Base-by-base conservation (phyloP, 2,888 invertebrate species). In the Dioctria linearis region DNA sequence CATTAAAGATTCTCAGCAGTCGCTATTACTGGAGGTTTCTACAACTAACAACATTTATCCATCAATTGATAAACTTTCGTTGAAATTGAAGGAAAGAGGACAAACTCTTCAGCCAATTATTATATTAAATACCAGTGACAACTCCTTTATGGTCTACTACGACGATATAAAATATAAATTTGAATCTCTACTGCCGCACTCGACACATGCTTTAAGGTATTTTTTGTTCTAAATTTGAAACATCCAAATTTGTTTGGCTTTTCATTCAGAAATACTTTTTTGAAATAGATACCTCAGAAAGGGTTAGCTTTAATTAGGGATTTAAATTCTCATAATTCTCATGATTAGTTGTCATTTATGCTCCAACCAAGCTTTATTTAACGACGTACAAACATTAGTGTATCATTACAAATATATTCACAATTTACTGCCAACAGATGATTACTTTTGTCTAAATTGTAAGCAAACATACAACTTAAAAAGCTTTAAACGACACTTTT, bases 81-180 rank as follows among this genome's bases (percentile, higher is more conserved):
- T 51, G 11, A 51, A 51, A 51, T 51, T 51, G 11, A 51, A 51
- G 11, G 11, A 51, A 51, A 6, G 11, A 2, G 51, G 2, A 9
- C 51, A 51, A 11, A 9, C 51, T 9, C 51, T 51, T 6, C 51
- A 51, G 2, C 51, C 51, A 51, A 51, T 51, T 9, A 51, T 51
- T 9, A 51, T 51, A 9, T 11, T 9, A 9, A 11, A 51, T 11
- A 51, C 51, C 11, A 9, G 51, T 51, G 11, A 51, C 11, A 51
- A 51, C 8, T 51, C 8, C 11, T 51, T 51, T 51, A 51, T 51
- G 6, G 11, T 11, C 6, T 51, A 51, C 11, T 51, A 51, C 2
- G 51, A 51, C 51, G 51, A 51, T 51, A 51, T 51, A 51, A 51
- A 51, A 51, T 51, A 51, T 51, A 11, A 51, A 51, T 51, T 51